Conservation (phyloP, 2,888 invertebrate genomes). For the Sussaba pulchella region DNA sequence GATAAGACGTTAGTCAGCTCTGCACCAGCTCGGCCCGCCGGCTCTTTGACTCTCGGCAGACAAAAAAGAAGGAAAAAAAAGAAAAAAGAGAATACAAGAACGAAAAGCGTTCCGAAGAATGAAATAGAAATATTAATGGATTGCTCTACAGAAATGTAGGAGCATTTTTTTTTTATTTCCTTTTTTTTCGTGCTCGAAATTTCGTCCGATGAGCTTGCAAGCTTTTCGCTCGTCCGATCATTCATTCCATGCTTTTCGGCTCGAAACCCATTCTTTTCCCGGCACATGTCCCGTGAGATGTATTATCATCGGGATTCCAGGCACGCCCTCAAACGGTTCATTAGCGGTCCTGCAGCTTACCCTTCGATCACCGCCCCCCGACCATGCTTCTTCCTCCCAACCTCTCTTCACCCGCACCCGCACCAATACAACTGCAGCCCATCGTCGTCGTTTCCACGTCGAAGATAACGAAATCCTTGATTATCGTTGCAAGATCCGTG, state of each 20-base stretch:
- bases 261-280: constrained; percentile 34
- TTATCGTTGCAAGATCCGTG: constrained; percentile 14
- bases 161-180: not conserved
- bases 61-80: constrained; percentile 31
- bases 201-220: too few species aligned
- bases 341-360: constrained; percentile 43
- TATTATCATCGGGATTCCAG: constrained; percentile 46
- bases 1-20: constrained; percentile 60
- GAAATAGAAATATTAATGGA: constrained; percentile 63
- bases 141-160: constrained; percentile 25
- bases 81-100: constrained; percentile 15
- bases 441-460: constrained; percentile 52
- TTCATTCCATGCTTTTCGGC: not conserved
- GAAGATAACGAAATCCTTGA: constrained; percentile 31
- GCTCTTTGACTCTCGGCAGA: constrained; percentile 46
- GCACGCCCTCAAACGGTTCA: constrained; percentile 62
- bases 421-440: not conserved
- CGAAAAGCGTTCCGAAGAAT: constrained; percentile 28
- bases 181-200: too few species aligned
- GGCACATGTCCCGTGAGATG: constrained; percentile 34
- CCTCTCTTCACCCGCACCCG: too few species aligned
- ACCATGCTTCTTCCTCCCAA: not conserved
- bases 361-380: not conserved
- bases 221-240: not conserved
- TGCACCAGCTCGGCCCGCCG: not conserved